Base-by-base conservation (phyloP, 2,888 invertebrate genomes). In the Rhagophthalmus giganteus region DNA sequence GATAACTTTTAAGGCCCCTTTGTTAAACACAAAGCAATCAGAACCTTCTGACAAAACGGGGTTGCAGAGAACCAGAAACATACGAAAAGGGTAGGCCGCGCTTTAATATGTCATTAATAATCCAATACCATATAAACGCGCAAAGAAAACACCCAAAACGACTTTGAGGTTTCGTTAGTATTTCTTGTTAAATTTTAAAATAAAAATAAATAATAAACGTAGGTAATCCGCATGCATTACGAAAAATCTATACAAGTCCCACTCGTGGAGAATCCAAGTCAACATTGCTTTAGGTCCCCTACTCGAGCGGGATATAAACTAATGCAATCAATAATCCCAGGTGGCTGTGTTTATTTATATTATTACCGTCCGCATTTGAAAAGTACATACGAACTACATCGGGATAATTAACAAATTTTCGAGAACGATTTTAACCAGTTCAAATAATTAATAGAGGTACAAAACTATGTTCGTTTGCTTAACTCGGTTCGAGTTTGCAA, bases 311-410 rank as follows among this genome's bases (percentile, higher is more conserved):
- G n/a, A n/a, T 41, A 45, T 40, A 32, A 47, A 44, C 51, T 52
- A 47, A 52, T 40, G 46, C 34, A 55, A 55, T 58, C 53, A 45
- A 58, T 55, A 55, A 55, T 44, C 34, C 55, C 35, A 52, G 52
- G 51, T 47, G 37, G 27, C 47, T 42, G 37, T 57, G 51, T 51
- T 57, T 57, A 54, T 57, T 47, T 46, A 54, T 45, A 52, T 48
- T 52, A 55, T 40, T 27, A 40, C 39, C 32, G 33, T 44, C 15
- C n/a, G n/a, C n/a, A n/a, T 30, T 32, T 13, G 15, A 15, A 9
- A 32, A 1, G 8, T 9, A 10, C 28, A 25, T 28, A 28, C 14
- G 14, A 14, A 14, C 8, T 32, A 12, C 5, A 9, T n/a, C 14
- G 13, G 32, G 13, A 9, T 6, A 6, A 6, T 12, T 32, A 14